Evolutionary conservation across 2,888 invertebrate species (phyloP), one percentile per base, ranked within the genome.

Genomic region (Lamellibrachia satsuma): DNA sequence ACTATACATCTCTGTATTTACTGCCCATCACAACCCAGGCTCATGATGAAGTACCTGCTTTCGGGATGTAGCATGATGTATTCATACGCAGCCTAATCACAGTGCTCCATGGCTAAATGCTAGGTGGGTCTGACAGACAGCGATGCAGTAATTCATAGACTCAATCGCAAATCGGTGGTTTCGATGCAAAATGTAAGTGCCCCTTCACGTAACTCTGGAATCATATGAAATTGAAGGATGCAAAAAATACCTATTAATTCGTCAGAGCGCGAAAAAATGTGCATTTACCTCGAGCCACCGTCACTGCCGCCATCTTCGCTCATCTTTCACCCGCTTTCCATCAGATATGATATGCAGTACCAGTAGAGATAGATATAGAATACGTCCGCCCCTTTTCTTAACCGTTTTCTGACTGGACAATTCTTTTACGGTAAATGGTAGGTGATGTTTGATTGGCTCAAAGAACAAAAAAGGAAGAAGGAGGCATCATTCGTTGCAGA

Each of bases 371-470:
- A 75, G 75, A 75, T 75, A 75, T 15, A 75, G 75, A 75, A 75
- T 75, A 75, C 75, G 6, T 15, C 75, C 75, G 75, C 75, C 75
- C 75, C 75, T 75, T 75, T 75, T 75, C 75, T 75, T 75, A 75
- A 75, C 75, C 22, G 75, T 75, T 75, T 75, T 75, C 75, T 75
- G 75, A 75, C 75, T 75, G 75, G 75, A 75, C 75, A 75, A 75
- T 75, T 75, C 75, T n/a, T 3, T 22, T 75, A 22, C 75, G 22
- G 75, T 75, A 75, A 75, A 75, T 22, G 22, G 75, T 75, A 75
- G 75, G 75, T 75, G 75, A 75, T 75, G 75, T 75, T 75, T 75
- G 75, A 75, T 75, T 75, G 75, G 75, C n/a, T 75, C 75, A 75
- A 75, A 75, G 75, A 22, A 22, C 15, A 75, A 75, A 75, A 75